Conservation (phyloP, 1,140 invertebrate genomes). For the Bilobella aurantiaca region DNA sequence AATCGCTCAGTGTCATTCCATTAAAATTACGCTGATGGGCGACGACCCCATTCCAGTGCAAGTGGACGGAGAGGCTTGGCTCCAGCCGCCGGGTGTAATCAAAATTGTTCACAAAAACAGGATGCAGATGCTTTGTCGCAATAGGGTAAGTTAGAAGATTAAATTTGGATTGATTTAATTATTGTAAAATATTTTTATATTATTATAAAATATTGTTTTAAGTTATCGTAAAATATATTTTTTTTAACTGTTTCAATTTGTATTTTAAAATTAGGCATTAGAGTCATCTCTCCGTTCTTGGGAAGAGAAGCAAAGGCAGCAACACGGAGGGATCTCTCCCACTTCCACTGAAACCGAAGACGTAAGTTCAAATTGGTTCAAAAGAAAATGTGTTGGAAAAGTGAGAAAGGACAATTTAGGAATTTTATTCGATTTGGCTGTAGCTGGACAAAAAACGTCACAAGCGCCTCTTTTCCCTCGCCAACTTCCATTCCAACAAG, state of each 20-base stretch:
- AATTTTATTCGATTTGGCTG: constrained; percentile 4
- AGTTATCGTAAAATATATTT: too few species aligned
- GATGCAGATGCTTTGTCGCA: constrained; percentile 87
- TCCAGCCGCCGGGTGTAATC: constrained; percentile 92
- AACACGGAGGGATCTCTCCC: constrained; percentile 40
- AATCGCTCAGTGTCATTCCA: constrained; percentile 88
- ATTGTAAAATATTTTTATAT: too few species aligned
- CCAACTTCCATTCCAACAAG: constrained; percentile 35
- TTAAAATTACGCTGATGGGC: constrained; percentile 89
- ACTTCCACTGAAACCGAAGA: constrained; percentile 34
- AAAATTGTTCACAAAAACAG: constrained; percentile 92
- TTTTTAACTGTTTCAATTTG: constrained; percentile 9
- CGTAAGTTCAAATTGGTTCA: constrained; percentile 10
- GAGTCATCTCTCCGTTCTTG: constrained; percentile 80
- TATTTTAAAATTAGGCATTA: constrained; percentile 50
- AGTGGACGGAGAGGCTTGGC: constrained; percentile 95
- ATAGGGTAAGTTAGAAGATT: constrained; percentile 54
- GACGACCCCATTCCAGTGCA: constrained; percentile 38
- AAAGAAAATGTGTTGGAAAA: too few species aligned
- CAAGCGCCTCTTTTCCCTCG: constrained; percentile 33
- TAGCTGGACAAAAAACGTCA: constrained; percentile 36
- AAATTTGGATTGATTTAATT: too few species aligned
- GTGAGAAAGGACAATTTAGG: constrained; percentile 13
- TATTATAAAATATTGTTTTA: too few species aligned
- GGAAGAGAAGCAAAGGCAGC: constrained; percentile 80